Evolutionary conservation across 1,140 invertebrate species (phyloP).

Genomic region (Andrena cerasifolii): DNA sequence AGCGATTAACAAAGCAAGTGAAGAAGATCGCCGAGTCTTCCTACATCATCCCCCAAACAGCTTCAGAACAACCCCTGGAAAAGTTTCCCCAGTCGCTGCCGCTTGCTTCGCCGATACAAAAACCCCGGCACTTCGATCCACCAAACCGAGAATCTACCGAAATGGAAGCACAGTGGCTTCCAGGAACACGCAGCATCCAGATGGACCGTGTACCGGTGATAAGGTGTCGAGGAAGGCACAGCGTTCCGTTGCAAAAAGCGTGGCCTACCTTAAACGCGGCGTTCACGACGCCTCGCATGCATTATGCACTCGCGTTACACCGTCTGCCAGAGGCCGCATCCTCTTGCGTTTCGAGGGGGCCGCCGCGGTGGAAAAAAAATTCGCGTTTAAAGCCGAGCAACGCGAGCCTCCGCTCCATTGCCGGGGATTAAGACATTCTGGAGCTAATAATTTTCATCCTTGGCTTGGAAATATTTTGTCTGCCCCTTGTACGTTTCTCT

Average conservation of each 20-base stretch:
- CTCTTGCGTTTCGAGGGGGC: constrained; percentile 33
- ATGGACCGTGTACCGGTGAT: constrained; percentile 4
- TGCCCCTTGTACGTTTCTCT: constrained; percentile 12
- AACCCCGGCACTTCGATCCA: too few relatives aligned
- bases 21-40: too few relatives aligned
- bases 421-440: constrained; percentile 80
- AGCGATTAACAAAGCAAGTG: too few relatives aligned
- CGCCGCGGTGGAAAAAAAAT: constrained; percentile 54
- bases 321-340: constrained; percentile 45
- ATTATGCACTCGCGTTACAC: constrained; percentile 57
- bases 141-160: too few relatives aligned
- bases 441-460: constrained; percentile 78
- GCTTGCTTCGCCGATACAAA: too few relatives aligned
- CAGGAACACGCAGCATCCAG: too few relatives aligned
- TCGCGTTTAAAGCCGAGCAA: constrained; percentile 68
- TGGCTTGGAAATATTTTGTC: constrained; percentile 74
- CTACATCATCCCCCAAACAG: too few relatives aligned
- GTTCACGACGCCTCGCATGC: constrained; percentile 54
- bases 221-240: constrained; percentile 24
- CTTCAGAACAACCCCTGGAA: too few relatives aligned
- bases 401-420: constrained; percentile 48
- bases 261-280: constrained; percentile 38
- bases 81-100: too few relatives aligned
- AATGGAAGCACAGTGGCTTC: too few relatives aligned
- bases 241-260: background rate